Conservation (phyloP, 2,113 vertebrate species). For the Tupaia chinensis region DNA sequence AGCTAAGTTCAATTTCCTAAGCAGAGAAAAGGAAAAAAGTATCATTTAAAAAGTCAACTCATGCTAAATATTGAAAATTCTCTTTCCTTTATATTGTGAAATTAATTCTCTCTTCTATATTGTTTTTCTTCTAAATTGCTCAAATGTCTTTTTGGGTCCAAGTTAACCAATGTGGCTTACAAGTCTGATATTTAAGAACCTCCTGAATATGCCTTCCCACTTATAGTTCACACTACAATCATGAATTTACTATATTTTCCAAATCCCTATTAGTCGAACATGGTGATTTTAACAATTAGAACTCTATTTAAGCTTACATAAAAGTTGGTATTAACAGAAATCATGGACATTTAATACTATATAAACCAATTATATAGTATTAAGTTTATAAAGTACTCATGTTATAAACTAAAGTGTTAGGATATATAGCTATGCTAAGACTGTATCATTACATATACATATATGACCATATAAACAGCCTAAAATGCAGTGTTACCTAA, state of each 20-base stretch:
- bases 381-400: slow-evolving; percentile 3
- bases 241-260: slow-evolving; percentile 28
- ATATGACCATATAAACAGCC: background rate
- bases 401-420: background rate
- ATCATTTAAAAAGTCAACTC: slow-evolving; percentile 46
- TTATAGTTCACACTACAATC: background rate
- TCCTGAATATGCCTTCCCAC: slow-evolving; percentile 22
- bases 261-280: background rate
- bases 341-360: slow-evolving; percentile 44
- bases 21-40: slow-evolving; percentile 37
- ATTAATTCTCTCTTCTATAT: background rate
- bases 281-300: background rate
- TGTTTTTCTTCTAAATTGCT: slow-evolving; percentile 48
- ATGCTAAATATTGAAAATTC: slow-evolving; percentile 28
- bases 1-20: slow-evolving; percentile 96
- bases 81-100: background rate
- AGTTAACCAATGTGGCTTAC: background rate
- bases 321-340: slow-evolving; percentile 54
- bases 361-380: background rate
- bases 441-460: background rate
- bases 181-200: background rate
- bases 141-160: slow-evolving; percentile 29
- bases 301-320: slow-evolving; percentile 24
- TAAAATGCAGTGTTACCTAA: slow-evolving; percentile 36
- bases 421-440: background rate